A percentile compares a stretch with the other conserved stretches of the same genome.
Evolutionary conservation across 2,888 invertebrate species (phyloP).

Genomic region (Cylindroiulus punctatus): DNA sequence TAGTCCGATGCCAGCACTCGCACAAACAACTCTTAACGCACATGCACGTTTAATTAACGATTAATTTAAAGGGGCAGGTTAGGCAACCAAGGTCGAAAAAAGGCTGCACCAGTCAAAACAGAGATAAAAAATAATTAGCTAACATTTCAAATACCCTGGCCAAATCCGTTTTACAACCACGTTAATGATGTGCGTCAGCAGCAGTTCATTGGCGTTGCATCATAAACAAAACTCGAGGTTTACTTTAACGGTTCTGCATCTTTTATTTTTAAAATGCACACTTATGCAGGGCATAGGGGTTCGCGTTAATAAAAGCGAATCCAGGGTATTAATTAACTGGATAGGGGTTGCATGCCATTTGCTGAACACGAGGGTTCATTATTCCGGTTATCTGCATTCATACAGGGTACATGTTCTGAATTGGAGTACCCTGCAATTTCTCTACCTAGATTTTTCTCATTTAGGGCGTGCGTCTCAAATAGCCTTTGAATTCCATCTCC

Average conservation of each 20-base stretch:
- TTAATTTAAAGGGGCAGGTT: background rate
- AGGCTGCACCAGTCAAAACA: background rate
- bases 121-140: slow-evolving; percentile 8
- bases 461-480: background rate
- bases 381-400: slow-evolving; percentile 5
- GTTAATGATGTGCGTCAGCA: background rate
- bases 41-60: too few species aligned
- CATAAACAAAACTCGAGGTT: background rate
- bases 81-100: background rate
- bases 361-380: background rate
- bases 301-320: background rate
- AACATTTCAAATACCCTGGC: background rate
- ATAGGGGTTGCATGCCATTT: background rate
- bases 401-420: background rate
- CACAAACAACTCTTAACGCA: too few species aligned
- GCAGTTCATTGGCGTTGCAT: background rate
- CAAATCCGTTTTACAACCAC: slow-evolving; percentile 2
- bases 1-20: too few species aligned
- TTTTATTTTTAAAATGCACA: background rate
- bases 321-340: slow-evolving; percentile 21
- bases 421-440: background rate
- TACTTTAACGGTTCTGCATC: background rate
- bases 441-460: background rate
- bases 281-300: background rate
- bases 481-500: background rate